These are phyloP conservation scores for Etheostoma cragini DNA, from an alignment of 2,113 vertebrate species.

Conservation along the genomic window DNA sequence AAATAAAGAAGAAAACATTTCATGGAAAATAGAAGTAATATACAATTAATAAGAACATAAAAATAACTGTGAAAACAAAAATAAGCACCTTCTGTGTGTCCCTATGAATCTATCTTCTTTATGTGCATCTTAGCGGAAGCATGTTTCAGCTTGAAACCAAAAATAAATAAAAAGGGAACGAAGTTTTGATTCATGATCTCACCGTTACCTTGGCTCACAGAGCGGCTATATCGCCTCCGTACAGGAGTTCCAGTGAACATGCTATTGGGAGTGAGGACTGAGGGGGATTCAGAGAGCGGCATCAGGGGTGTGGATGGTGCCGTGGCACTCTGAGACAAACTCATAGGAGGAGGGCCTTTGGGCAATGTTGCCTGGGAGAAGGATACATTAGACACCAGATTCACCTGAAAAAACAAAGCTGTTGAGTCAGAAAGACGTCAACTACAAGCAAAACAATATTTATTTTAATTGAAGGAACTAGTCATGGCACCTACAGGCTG, in stretches of 20 bases:
- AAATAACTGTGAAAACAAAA: not conserved
- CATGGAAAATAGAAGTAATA: not conserved
- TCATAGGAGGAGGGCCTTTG: slow-evolving; percentile 91
- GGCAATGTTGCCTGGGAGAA: slow-evolving; percentile 91
- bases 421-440: slow-evolving; percentile 31
- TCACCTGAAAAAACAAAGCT: slow-evolving; percentile 82
- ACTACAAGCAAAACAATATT: slow-evolving; percentile 39
- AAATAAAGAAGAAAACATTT: not conserved
- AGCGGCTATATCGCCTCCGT: slow-evolving; percentile 93
- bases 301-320: slow-evolving; percentile 95
- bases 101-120: not conserved
- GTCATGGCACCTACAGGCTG: slow-evolving; percentile 90
- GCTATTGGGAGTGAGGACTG: slow-evolving; percentile 94
- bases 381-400: slow-evolving; percentile 91
- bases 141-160: not conserved
- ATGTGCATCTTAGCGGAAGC: not conserved
- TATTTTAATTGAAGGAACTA: slow-evolving; percentile 44
- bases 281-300: slow-evolving; percentile 91
- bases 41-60: not conserved
- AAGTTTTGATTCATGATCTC: not conserved
- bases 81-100: not conserved
- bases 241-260: slow-evolving; percentile 92
- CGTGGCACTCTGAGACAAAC: slow-evolving; percentile 96
- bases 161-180: not conserved
- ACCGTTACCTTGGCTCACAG: slow-evolving; percentile 93